Percentiles rank a stretch among this genome's conserved stretches.
These are phyloP conservation scores for Melieria picta DNA, from an alignment of 2,888 invertebrate species.

Conservation along the genomic window DNA sequence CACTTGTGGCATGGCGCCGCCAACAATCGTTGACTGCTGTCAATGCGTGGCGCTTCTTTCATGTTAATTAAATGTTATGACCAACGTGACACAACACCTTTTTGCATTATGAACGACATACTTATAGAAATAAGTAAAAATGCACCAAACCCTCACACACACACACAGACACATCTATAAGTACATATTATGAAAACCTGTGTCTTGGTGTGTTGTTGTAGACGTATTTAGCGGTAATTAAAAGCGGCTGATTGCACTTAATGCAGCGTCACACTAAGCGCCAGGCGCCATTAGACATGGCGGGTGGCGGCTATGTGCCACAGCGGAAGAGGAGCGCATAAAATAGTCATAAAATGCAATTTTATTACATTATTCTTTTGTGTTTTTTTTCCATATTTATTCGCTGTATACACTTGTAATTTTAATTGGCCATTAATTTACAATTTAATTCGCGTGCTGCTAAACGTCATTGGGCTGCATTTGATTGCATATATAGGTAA, in stretches of 20 bases:
- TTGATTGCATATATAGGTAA: too few relatives aligned
- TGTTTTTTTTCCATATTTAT: not conserved
- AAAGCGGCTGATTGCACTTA: not conserved
- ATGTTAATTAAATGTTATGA: constrained; percentile 24
- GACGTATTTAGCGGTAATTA: constrained; percentile 22
- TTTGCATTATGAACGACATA: not conserved
- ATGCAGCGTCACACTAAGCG: not conserved
- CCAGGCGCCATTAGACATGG: constrained; percentile 20
- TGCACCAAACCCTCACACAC: not conserved
- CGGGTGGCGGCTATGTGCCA: too few relatives aligned
- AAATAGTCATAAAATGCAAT: constrained; percentile 27
- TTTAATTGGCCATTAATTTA: constrained; percentile 27
- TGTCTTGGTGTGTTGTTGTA: not conserved
- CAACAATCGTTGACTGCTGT: not conserved
- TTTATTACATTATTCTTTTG: constrained; percentile 21
- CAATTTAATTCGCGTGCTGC: constrained; percentile 22
- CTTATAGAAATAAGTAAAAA: not conserved
- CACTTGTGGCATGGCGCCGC: too few relatives aligned
- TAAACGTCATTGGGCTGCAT: not conserved
- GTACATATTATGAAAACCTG: not conserved
- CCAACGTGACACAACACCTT: constrained; percentile 1
- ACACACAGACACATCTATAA: not conserved
- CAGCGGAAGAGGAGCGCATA: not conserved
- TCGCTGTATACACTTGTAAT: constrained; percentile 9
- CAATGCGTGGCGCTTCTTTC: constrained; percentile 9